Conservation (phyloP, 2,113 vertebrate genomes). For the Cathartes aura region DNA sequence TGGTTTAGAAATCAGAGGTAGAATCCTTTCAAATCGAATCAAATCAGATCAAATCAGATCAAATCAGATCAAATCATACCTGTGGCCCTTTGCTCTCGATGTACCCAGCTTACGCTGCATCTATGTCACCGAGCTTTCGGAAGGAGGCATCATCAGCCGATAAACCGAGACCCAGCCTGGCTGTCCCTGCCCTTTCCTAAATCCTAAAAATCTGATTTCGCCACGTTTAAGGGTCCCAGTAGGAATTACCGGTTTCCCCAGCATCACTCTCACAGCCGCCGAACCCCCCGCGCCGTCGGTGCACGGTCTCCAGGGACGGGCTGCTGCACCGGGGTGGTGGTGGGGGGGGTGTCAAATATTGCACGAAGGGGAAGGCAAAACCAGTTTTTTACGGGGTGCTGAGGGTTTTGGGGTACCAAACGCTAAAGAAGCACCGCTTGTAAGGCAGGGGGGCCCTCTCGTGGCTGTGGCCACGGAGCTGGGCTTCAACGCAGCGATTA, state of each 20-base stretch:
- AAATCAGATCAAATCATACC: neutral
- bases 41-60: neutral
- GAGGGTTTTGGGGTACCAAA: neutral
- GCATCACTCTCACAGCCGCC: neutral
- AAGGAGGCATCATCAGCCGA: neutral
- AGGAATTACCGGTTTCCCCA: accelerated
- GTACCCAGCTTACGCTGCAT: accelerated
- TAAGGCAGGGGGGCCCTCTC: slow-evolving; percentile 7
- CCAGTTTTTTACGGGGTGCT: accelerated
- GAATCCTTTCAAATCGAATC: neutral
- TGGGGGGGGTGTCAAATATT: accelerated
- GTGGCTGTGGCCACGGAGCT: accelerated
- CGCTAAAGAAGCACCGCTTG: accelerated
- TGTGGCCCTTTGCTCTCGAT: accelerated
- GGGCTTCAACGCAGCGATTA: accelerated
- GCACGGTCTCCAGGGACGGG: neutral
- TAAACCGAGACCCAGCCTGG: neutral
- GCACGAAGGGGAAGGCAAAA: neutral
- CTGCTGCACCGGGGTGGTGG: accelerated
- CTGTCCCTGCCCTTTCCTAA: neutral
- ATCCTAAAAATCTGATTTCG: neutral
- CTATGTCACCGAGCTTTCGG: neutral
- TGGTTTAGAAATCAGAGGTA: neutral
- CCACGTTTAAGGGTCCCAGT: accelerated
- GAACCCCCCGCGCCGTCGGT: accelerated